Evolutionary conservation across 2,113 vertebrate genomes (phyloP).

Genomic region (Ammodytes dubius): DNA sequence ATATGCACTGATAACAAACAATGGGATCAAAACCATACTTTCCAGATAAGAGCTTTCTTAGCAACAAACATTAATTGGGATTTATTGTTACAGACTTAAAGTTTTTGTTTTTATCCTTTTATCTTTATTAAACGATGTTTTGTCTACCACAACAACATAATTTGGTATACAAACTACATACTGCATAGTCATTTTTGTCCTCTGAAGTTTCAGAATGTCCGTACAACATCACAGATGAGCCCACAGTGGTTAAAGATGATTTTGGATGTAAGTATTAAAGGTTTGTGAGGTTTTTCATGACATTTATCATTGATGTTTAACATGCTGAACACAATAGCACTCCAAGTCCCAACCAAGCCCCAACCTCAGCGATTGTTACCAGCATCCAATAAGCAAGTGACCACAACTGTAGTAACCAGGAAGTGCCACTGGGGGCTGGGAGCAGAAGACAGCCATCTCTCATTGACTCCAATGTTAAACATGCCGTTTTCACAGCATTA

Average conservation of each 20-base stretch:
- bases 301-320: neutral
- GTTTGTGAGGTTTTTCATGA: neutral
- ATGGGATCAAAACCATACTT: neutral
- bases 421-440: no score
- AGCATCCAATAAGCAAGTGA: no score
- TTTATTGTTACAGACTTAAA: neutral
- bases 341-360: no score
- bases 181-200: neutral
- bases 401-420: no score
- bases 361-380: no score
- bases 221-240: accelerated
- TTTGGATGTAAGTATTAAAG: neutral
- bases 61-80: neutral
- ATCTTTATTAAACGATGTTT: no score
- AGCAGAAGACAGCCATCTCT: no score
- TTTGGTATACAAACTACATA: neutral
- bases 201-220: conserved; percentile 20
- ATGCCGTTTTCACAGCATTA: no score
- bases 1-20: neutral
- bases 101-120: no score
- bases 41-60: neutral
- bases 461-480: no score
- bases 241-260: accelerated
- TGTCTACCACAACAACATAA: neutral
- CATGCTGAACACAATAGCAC: no score